Percentiles rank a stretch among this genome's conserved stretches.
phyloP scores from a whole-genome alignment of 2,888 invertebrate genomes.

The Trichacis sp. region DNA sequence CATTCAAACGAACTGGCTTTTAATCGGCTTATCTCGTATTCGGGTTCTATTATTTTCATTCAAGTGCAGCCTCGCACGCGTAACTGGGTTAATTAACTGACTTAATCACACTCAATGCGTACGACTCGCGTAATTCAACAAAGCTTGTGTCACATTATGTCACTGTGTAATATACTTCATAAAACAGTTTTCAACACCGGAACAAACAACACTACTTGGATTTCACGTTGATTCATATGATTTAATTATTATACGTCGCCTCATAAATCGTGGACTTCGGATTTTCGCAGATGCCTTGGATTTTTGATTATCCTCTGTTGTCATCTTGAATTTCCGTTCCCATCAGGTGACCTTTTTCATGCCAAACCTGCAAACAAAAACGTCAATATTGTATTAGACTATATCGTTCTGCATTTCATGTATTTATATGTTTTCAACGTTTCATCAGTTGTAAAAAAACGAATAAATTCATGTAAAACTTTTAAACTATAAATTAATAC shows the following conservation, averaged over 20 bases:
- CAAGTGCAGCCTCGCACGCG: slow-evolving; percentile 25
- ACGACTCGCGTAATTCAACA: slow-evolving; percentile 9
- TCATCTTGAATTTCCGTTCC: background rate
- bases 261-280: background rate
- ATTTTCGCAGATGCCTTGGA: background rate
- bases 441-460: too few species aligned
- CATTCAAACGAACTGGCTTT: slow-evolving; percentile 1
- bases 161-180: background rate
- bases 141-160: background rate
- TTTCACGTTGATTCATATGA: slow-evolving; percentile 1
- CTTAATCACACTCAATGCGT: slow-evolving; percentile 33
- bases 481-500: too few species aligned
- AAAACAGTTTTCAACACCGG: background rate
- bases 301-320: too few species aligned
- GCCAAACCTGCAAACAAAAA: background rate
- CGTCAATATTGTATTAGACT: too few species aligned
- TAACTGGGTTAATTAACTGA: slow-evolving; percentile 31
- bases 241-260: background rate
- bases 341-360: background rate
- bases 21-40: background rate
- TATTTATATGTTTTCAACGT: too few species aligned
- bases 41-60: slow-evolving; percentile 32
- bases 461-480: too few species aligned
- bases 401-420: too few species aligned
- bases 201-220: background rate